Evolutionary conservation across 1,140 invertebrate genomes (phyloP).

Genomic region (Drosophila trapezifrons): DNA sequence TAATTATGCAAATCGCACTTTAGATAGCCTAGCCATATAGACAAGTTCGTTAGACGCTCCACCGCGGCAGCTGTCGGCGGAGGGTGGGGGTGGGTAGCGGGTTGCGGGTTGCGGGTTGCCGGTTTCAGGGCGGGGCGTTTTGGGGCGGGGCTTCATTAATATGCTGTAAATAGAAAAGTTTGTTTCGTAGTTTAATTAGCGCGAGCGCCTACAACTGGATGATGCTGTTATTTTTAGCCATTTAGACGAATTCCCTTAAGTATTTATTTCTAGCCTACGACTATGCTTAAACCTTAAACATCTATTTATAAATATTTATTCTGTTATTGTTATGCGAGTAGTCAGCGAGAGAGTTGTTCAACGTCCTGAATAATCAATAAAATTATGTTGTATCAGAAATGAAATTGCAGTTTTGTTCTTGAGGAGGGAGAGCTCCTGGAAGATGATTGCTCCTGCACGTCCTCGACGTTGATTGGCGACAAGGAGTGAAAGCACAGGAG

Average conservation of each 20-base stretch:
- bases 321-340: conserved; percentile 64
- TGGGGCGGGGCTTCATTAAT: conserved; percentile 45
- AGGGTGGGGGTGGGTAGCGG: conserved; percentile 10
- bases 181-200: conserved; percentile 74
- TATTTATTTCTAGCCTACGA: conserved; percentile 60
- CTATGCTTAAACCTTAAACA: conserved; percentile 31
- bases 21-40: conserved; percentile 74
- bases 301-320: conserved; percentile 47
- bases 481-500: background rate
- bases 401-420: background rate
- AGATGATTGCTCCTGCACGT: too few relatives aligned
- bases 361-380: conserved; percentile 60
- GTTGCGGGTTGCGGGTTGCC: background rate
- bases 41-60: conserved; percentile 39
- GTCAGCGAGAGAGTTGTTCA: conserved; percentile 55
- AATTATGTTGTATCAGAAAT: conserved; percentile 44
- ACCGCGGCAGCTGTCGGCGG: conserved; percentile 45
- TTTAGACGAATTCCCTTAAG: conserved; percentile 64
- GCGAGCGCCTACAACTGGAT: conserved; percentile 23
- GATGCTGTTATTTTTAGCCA: conserved; percentile 72
- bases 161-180: conserved; percentile 74
- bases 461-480: background rate
- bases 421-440: background rate
- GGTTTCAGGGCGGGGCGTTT: conserved; percentile 8
- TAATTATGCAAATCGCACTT: conserved; percentile 76